A percentile compares a stretch with the other conserved stretches of the same genome.
Evolutionary conservation across 1,140 invertebrate species (phyloP).

Genomic region (Battus philenor): DNA sequence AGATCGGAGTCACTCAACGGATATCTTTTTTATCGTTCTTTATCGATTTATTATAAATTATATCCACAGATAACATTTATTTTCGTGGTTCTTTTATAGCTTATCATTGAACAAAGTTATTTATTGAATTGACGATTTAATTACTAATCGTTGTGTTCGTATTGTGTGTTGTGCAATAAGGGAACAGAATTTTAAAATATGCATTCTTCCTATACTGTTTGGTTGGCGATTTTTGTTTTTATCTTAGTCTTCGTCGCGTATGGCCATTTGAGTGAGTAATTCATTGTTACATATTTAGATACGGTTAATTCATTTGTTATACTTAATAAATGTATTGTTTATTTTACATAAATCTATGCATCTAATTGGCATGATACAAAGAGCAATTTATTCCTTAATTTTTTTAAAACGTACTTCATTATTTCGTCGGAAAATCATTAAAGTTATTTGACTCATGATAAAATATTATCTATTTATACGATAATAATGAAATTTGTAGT

Average conservation of each 20-base stretch:
- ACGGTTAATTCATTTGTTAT: too few relatives aligned
- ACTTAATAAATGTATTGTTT: too few relatives aligned
- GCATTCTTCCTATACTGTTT: conserved; percentile 19
- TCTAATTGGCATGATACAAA: too few relatives aligned
- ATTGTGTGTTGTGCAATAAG: conserved; percentile 8
- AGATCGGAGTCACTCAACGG: not conserved
- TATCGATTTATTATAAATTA: conserved; percentile 13
- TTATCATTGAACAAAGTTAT: not conserved
- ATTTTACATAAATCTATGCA: too few relatives aligned
- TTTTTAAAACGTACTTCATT: too few relatives aligned
- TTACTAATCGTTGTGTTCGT: not conserved
- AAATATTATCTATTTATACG: too few relatives aligned
- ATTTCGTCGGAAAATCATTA: too few relatives aligned
- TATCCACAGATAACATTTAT: conserved; percentile 11
- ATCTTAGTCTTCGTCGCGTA: conserved; percentile 18
- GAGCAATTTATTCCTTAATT: too few relatives aligned
- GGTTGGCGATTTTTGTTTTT: conserved; percentile 21
- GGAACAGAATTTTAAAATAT: conserved; percentile 13
- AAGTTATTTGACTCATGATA: too few relatives aligned
- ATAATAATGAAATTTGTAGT: too few relatives aligned
- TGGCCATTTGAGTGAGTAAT: conserved; percentile 25
- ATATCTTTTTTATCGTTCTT: conserved; percentile 1
- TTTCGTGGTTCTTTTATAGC: conserved; percentile 3
- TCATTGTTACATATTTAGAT: too few relatives aligned
- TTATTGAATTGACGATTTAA: not conserved